Evolutionary conservation across 2,888 invertebrate species (phyloP).

Genomic region (Sturmia bella): DNA sequence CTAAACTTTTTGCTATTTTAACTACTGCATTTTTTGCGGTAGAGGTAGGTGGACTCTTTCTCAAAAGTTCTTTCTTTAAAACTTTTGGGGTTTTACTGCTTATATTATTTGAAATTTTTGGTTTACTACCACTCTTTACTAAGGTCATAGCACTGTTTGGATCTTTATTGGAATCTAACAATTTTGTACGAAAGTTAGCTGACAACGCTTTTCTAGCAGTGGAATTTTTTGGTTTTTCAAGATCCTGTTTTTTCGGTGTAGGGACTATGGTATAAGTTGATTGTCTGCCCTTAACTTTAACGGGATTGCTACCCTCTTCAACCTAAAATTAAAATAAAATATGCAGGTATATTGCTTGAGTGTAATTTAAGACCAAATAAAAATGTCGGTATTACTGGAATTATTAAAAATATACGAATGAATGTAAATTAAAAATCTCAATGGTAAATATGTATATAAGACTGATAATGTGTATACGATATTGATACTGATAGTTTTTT

Average conservation of each 20-base stretch:
- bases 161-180: slow-evolving; percentile 1
- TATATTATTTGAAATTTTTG: too few species aligned
- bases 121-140: slow-evolving; percentile 7
- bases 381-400: too few species aligned
- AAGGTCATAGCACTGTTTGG: not conserved
- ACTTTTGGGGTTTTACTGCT: slow-evolving; percentile 31
- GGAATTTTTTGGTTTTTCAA: slow-evolving; percentile 26
- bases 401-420: too few species aligned
- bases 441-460: too few species aligned
- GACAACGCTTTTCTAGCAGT: slow-evolving; percentile 30
- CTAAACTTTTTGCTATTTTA: not conserved
- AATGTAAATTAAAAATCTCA: too few species aligned
- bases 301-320: slow-evolving; percentile 1
- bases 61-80: not conserved
- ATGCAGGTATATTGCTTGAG: not conserved
- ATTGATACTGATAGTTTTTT: too few species aligned
- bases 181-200: not conserved
- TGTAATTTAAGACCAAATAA: too few species aligned
- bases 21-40: slow-evolving; percentile 15
- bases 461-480: too few species aligned
- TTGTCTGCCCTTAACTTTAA: slow-evolving; percentile 28
- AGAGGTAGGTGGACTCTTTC: not conserved
- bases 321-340: slow-evolving; percentile 37
- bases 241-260: slow-evolving; percentile 32
- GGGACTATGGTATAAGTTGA: slow-evolving; percentile 59